These are phyloP conservation scores for Anoplius nigerrimus DNA, from an alignment of 2,888 invertebrate genomes.

Conservation along the genomic window DNA sequence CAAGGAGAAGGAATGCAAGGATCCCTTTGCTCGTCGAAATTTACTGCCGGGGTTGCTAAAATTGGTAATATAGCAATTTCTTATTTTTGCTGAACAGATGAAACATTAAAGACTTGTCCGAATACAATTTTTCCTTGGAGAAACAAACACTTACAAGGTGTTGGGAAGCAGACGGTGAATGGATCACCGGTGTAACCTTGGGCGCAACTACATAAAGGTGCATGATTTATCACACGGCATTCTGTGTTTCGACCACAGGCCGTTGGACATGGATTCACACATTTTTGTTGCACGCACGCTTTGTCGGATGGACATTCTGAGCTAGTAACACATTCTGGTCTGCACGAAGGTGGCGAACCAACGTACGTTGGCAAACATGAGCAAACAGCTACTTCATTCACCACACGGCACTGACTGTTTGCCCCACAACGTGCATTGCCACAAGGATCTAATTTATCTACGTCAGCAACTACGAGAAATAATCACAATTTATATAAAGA, in stretches of 20 bases:
- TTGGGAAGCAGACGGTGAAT: conserved; percentile 81
- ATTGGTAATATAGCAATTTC: not conserved
- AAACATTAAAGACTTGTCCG: no score
- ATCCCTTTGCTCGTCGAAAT: conserved; percentile 69
- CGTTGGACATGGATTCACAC: conserved; percentile 83
- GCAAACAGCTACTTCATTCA: conserved; percentile 80
- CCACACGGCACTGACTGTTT: conserved; percentile 82
- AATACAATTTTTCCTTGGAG: conserved; percentile 14
- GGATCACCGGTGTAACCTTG: conserved; percentile 84
- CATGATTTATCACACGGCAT: conserved; percentile 79
- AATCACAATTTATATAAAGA: not conserved
- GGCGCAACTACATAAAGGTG: conserved; percentile 77
- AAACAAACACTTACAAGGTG: conserved; percentile 67
- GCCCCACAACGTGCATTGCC: conserved; percentile 78
- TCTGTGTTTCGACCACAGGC: conserved; percentile 87
- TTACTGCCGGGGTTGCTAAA: conserved; percentile 31
- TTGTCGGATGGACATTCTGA: conserved; percentile 85
- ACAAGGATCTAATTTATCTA: conserved; percentile 40
- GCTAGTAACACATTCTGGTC: conserved; percentile 88
- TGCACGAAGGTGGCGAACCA: conserved; percentile 83
- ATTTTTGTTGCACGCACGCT: conserved; percentile 87
- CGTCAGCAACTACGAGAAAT: conserved; percentile 20
- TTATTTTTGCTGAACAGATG: no score
- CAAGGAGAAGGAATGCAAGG: conserved; percentile 88
- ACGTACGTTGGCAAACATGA: conserved; percentile 84